Evolutionary conservation across 2,113 vertebrate genomes (phyloP).

Genomic region (Xenus cinereus): DNA sequence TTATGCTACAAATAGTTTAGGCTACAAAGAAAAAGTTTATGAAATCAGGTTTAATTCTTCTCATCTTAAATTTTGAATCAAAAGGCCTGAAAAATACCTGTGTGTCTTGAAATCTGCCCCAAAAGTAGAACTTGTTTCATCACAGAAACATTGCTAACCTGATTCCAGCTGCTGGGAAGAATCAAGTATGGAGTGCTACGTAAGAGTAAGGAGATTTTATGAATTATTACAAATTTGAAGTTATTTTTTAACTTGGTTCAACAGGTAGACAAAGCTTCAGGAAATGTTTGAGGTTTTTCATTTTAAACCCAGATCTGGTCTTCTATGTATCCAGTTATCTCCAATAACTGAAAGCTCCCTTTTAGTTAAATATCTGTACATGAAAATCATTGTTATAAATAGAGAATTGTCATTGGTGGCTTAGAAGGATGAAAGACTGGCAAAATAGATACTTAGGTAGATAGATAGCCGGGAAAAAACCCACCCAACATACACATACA

Average conservation of each 20-base stretch:
- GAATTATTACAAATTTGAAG: not conserved
- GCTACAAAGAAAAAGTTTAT: not conserved
- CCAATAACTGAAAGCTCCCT: not conserved
- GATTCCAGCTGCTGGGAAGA: not conserved
- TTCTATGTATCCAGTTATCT: not conserved
- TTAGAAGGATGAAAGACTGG: not conserved
- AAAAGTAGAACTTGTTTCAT: not conserved
- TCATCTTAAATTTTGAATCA: not conserved
- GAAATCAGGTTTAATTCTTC: not conserved
- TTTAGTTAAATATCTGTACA: not conserved
- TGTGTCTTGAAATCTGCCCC: not conserved
- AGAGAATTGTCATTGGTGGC: not conserved
- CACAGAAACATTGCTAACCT: not conserved
- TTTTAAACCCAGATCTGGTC: not conserved
- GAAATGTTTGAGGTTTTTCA: not conserved
- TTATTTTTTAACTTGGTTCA: not conserved
- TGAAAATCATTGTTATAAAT: not conserved
- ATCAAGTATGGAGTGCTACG: not conserved
- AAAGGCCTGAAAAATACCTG: not conserved
- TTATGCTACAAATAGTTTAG: too few species aligned
- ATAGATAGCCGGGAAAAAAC: not conserved
- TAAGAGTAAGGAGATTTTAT: not conserved
- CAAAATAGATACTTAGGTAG: not conserved
- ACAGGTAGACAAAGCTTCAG: not conserved
- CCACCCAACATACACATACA: not conserved